Evolutionary conservation across 2,888 invertebrate genomes (phyloP).

Genomic region (Geophilus truncorum): DNA sequence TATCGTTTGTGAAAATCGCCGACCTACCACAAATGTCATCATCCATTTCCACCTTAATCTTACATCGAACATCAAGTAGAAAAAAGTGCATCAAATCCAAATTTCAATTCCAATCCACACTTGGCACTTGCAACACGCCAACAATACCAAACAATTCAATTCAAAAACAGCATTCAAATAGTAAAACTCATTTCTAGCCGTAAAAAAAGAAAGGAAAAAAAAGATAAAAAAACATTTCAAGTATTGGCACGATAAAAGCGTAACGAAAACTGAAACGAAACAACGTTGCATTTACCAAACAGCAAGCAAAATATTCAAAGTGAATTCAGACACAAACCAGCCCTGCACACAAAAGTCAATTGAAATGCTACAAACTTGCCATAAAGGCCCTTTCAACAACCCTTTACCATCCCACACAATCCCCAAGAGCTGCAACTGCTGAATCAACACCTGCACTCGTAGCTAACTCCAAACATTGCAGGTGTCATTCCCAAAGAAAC

Average conservation of each 20-base stretch:
- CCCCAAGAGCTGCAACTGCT: background rate
- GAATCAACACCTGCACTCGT: constrained; percentile 25
- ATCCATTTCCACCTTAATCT: too few species aligned
- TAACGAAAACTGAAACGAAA: background rate
- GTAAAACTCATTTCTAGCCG: background rate
- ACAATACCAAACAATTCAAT: background rate
- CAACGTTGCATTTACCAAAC: background rate
- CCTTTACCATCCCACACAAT: background rate
- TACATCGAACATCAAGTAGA: too few species aligned
- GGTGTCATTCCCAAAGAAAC: constrained; percentile 10
- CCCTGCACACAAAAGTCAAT: constrained; percentile 12
- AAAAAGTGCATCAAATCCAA: too few species aligned
- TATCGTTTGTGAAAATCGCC: background rate
- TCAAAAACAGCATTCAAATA: background rate
- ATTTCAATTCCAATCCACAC: background rate
- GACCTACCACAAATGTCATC: too few species aligned
- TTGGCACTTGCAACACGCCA: background rate
- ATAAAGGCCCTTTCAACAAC: background rate
- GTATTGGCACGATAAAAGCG: background rate
- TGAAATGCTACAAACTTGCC: constrained; percentile 21
- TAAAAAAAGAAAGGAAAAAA: background rate
- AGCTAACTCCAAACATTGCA: constrained; percentile 12
- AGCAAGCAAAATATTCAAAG: constrained; percentile 10
- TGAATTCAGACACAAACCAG: constrained; percentile 11
- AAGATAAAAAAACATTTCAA: background rate